These are phyloP conservation scores for Netelia melanura DNA, from an alignment of 2,888 invertebrate species.

Conservation along the genomic window DNA sequence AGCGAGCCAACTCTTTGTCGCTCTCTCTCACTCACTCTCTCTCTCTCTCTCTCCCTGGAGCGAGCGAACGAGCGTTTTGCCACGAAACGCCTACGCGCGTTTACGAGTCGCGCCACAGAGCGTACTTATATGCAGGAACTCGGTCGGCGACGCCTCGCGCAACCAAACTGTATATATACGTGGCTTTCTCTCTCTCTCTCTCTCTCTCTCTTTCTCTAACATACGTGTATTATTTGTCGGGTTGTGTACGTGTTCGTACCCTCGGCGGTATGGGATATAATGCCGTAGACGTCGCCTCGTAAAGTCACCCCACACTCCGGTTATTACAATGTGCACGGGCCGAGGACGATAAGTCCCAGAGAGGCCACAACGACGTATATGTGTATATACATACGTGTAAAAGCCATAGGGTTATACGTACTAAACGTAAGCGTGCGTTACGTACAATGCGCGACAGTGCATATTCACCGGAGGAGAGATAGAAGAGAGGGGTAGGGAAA, in stretches of 20 bases:
- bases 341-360: conserved; percentile 68
- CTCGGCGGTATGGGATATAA: conserved; percentile 43
- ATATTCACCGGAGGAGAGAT: neutral
- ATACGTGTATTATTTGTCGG: conserved; percentile 36
- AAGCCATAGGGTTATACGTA: conserved; percentile 47
- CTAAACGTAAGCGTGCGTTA: conserved; percentile 31
- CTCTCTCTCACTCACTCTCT: too few species aligned
- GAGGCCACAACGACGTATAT: conserved; percentile 21
- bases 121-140: conserved; percentile 46
- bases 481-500: conserved; percentile 24
- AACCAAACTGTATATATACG: conserved; percentile 16
- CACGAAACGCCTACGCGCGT: conserved; percentile 65
- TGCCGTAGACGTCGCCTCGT: conserved; percentile 76
- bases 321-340: conserved; percentile 78
- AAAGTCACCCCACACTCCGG: conserved; percentile 73
- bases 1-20: conserved; percentile 26
- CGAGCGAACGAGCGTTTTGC: conserved; percentile 65
- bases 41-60: too few species aligned
- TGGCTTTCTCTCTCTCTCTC: neutral
- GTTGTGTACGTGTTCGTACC: conserved; percentile 22
- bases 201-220: neutral
- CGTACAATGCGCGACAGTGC: conserved; percentile 41
- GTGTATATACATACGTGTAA: conserved; percentile 24
- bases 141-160: conserved; percentile 48
- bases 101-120: conserved; percentile 52